Evolutionary conservation across 2,888 invertebrate genomes (phyloP).

Genomic region (Agonopterix arenella): DNA sequence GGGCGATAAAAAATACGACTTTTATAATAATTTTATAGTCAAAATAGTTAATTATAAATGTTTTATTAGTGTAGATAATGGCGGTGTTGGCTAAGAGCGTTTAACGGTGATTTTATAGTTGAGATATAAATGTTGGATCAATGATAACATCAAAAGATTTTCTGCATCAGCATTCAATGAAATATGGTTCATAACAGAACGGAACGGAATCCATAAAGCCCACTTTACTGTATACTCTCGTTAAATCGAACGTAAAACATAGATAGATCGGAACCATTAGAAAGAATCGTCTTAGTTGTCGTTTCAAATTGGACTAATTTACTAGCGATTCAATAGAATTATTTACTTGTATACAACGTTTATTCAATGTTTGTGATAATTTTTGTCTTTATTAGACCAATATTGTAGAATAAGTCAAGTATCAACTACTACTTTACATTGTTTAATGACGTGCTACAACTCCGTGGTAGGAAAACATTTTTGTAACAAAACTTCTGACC

Average conservation of each 20-base stretch:
- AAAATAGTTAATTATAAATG: slow-evolving; percentile 16
- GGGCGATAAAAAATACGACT: slow-evolving; percentile 24
- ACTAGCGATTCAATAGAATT: background rate
- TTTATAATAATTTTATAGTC: slow-evolving; percentile 9
- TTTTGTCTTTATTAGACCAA: slow-evolving; percentile 1
- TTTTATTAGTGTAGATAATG: slow-evolving; percentile 16
- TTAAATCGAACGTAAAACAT: slow-evolving; percentile 13
- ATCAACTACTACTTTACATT: background rate
- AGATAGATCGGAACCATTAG: slow-evolving; percentile 13
- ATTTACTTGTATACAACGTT: slow-evolving; percentile 2
- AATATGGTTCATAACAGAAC: slow-evolving; percentile 7
- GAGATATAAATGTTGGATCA: slow-evolving; percentile 8
- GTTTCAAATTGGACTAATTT: slow-evolving; percentile 6
- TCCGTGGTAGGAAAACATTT: too few species aligned
- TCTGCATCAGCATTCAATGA: slow-evolving; percentile 5
- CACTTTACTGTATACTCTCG: slow-evolving; percentile 13
- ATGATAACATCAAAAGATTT: slow-evolving; percentile 10
- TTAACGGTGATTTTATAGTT: slow-evolving; percentile 7
- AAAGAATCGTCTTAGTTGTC: slow-evolving; percentile 11
- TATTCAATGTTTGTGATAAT: background rate
- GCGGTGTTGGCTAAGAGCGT: background rate
- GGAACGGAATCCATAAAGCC: slow-evolving; percentile 9
- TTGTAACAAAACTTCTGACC: too few species aligned
- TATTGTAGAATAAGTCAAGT: background rate
- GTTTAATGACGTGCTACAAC: too few species aligned